Evolutionary conservation across 2,888 invertebrate species (phyloP).

Genomic region (Torymus aiolomorphi): DNA sequence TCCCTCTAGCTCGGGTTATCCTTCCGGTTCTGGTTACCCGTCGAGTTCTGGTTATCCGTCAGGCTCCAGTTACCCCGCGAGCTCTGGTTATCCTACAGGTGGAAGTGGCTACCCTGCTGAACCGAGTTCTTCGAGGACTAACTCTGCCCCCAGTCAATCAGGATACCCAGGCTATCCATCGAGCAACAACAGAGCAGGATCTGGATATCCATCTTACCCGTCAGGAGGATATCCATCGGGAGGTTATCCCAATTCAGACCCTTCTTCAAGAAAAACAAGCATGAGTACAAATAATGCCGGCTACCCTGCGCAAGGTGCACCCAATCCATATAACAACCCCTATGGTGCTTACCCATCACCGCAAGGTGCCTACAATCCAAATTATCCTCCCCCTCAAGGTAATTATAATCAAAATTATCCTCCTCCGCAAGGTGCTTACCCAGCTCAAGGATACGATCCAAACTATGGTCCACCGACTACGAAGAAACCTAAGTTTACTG

Average conservation of each 20-base stretch:
- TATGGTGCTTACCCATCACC: conserved; percentile 58
- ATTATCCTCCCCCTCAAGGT: conserved; percentile 10
- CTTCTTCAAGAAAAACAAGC: conserved; percentile 59
- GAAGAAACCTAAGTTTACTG: conserved; percentile 67
- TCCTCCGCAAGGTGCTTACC: conserved; percentile 57
- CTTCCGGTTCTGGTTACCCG: conserved; percentile 57
- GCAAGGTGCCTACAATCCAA: conserved; percentile 43
- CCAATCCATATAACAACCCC: conserved; percentile 58
- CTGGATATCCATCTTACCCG: conserved; percentile 38
- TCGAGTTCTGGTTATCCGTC: conserved; percentile 42
- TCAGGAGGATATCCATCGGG: conserved; percentile 55
- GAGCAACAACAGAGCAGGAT: conserved; percentile 17
- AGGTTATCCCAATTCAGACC: conserved; percentile 38
- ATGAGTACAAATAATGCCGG: conserved; percentile 62
- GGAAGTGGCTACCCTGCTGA: conserved; percentile 49
- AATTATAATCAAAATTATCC: conserved; percentile 54
- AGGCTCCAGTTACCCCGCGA: conserved; percentile 33
- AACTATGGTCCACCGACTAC: conserved; percentile 58
- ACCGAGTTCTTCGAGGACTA: neutral
- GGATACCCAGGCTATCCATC: conserved; percentile 43
- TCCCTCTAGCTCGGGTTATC: conserved; percentile 50
- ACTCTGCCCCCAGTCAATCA: conserved; percentile 10
- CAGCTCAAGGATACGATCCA: conserved; percentile 74
- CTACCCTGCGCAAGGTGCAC: conserved; percentile 50
- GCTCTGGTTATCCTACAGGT: conserved; percentile 47